Evolutionary conservation across 2,888 invertebrate genomes (phyloP), one percentile per base, ranked within the genome.

Genomic region (Tillus elongatus): DNA sequence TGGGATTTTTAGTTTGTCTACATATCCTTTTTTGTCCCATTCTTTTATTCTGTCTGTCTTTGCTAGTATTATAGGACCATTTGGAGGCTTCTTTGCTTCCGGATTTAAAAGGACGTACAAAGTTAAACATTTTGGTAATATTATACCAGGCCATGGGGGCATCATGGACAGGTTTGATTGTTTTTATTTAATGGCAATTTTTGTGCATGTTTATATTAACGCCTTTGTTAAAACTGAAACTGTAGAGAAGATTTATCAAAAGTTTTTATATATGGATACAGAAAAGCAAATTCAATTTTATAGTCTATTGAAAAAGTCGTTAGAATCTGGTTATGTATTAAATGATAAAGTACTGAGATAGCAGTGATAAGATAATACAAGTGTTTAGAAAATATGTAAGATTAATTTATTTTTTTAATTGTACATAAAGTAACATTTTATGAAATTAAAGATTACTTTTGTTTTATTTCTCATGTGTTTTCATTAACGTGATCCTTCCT

Each of bases 81-180:
- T 97, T 63, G 97, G 97, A 36, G 97, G 97, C 36, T 97, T 97
- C 74, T 97, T 97, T 67, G 96, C 97, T 35, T 93, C 93, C 51
- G 97, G 97, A 28, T 97, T 97, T 67, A 97, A 97, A 64, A 74
- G 97, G 41, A 96, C 96, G 30, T 97, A 97, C 66, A 95, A 95
- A 72, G 93, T 66, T 3, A 57, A 95, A 93, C 97, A 97, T 68
- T 97, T 97, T 67, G 95, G 95, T 37, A 95, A 93, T 66, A 84
- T 95, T 54, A 97, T 97, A 61, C 97, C 97, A 13, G 97, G 97
- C 1, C 97, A 97, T 71, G 97, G 97, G 46, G 97, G 97, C 30
- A 90, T 97, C 56, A 92, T 97, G 91, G 97, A 97, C 67, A 81
- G 97, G 45, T 96, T 96, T 72, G 96, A 96, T 70, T 97, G 97